Evolutionary conservation across 2,888 invertebrate genomes (phyloP).

Genomic region (Zootermopsis nevadensis): DNA sequence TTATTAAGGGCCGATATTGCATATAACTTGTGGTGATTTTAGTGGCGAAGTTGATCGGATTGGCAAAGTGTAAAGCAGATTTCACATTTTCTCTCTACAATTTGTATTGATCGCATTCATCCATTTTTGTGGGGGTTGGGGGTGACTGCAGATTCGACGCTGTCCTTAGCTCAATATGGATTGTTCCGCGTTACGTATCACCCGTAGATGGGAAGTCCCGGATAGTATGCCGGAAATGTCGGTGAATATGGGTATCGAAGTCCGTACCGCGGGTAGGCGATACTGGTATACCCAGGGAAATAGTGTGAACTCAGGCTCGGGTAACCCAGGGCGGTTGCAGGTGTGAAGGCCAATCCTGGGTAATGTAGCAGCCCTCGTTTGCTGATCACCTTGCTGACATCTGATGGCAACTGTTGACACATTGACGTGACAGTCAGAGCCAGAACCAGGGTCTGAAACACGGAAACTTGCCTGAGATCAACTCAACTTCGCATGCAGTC

Average conservation of each 20-base stretch:
- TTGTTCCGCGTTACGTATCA: background rate
- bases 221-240: background rate
- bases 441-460: background rate
- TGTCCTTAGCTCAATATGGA: too few relatives aligned
- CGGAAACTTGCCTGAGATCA: too few relatives aligned
- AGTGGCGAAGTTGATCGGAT: too few relatives aligned
- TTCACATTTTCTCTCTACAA: too few relatives aligned
- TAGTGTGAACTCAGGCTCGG: background rate
- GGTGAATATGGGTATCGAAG: constrained; percentile 6
- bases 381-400: background rate
- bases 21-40: too few relatives aligned
- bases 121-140: too few relatives aligned
- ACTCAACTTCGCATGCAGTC: too few relatives aligned
- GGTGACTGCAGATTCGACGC: too few relatives aligned
- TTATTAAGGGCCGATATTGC: too few relatives aligned
- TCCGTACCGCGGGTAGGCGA: background rate
- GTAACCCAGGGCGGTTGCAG: background rate
- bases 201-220: background rate
- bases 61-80: too few relatives aligned
- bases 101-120: too few relatives aligned
- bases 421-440: background rate
- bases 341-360: background rate
- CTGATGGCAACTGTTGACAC: background rate
- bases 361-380: background rate
- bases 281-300: background rate